A percentile compares a stretch with the other conserved stretches of the same genome.
Conservation (phyloP, 2,888 invertebrate genomes). For the Thymelicus acteon region DNA sequence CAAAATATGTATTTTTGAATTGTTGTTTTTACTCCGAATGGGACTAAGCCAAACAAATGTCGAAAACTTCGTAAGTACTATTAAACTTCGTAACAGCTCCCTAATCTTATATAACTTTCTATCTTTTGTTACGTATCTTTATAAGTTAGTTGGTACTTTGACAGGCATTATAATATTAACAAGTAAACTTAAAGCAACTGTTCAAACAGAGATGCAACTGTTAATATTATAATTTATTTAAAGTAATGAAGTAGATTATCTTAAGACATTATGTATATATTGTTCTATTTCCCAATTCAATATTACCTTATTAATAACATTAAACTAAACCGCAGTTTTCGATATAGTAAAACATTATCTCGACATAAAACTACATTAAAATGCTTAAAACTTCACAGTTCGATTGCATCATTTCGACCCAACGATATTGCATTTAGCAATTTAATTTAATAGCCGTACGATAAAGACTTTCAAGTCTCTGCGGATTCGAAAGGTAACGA, state of each 20-base stretch:
- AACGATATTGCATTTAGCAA: conserved; percentile 32
- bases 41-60: conserved; percentile 50
- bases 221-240: background rate
- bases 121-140: conserved; percentile 29
- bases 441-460: conserved; percentile 30
- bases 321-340: conserved; percentile 9
- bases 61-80: conserved; percentile 57
- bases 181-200: conserved; percentile 8
- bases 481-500: conserved; percentile 25
- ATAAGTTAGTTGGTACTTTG: conserved; percentile 12
- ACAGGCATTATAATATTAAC: conserved; percentile 27
- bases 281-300: no score
- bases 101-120: conserved; percentile 26
- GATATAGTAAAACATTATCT: conserved; percentile 20
- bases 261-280: no score
- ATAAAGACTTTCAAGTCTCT: conserved; percentile 28
- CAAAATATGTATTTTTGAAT: conserved; percentile 6
- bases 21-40: conserved; percentile 46
- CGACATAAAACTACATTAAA: conserved; percentile 11
- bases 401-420: conserved; percentile 17
- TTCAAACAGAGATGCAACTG: background rate
- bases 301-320: no score
- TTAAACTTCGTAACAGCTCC: conserved; percentile 26
- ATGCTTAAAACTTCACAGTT: conserved; percentile 19
- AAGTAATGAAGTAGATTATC: background rate